Conservation (phyloP, 2,888 invertebrate species). For the Cheiracanthium punctorium region DNA sequence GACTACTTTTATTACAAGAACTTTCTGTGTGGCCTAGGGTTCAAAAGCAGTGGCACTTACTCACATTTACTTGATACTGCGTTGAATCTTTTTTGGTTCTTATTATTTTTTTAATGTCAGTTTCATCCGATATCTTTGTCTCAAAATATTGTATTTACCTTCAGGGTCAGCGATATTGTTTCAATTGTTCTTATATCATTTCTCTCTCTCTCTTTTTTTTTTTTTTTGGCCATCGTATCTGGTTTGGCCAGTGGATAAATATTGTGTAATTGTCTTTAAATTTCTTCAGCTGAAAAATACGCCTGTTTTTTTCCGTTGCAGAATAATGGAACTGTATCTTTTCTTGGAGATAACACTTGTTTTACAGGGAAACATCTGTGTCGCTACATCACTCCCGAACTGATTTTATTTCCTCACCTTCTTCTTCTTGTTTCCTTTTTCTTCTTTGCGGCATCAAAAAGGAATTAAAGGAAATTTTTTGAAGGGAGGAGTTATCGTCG, state of each 20-base stretch:
- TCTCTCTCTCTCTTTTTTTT: not conserved
- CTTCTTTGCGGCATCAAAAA: slow-evolving; percentile 20
- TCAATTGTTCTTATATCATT: not conserved
- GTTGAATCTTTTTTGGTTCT: slow-evolving; percentile 1
- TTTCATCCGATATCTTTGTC: not conserved
- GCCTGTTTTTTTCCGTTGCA: not conserved
- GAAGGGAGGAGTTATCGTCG: slow-evolving; percentile 21
- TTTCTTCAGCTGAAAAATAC: slow-evolving; percentile 1
- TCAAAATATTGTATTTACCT: not conserved
- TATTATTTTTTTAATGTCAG: not conserved
- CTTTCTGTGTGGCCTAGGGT: not conserved
- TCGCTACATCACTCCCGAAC: slow-evolving; percentile 20
- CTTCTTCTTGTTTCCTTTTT: not conserved
- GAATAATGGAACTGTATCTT: not conserved
- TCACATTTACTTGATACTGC: not conserved
- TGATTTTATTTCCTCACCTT: slow-evolving; percentile 20
- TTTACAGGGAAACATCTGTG: slow-evolving; percentile 37
- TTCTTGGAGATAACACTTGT: not conserved
- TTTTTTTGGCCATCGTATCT: not conserved
- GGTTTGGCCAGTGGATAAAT: not conserved
- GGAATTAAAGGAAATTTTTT: slow-evolving; percentile 31
- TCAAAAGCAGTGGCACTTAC: not conserved
- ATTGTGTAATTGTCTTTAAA: slow-evolving; percentile 3
- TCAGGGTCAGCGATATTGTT: not conserved
- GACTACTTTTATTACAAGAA: not conserved